These are phyloP conservation scores for Hipposideros larvatus DNA, from an alignment of 2,797 vertebrate species.

Conservation along the genomic window DNA sequence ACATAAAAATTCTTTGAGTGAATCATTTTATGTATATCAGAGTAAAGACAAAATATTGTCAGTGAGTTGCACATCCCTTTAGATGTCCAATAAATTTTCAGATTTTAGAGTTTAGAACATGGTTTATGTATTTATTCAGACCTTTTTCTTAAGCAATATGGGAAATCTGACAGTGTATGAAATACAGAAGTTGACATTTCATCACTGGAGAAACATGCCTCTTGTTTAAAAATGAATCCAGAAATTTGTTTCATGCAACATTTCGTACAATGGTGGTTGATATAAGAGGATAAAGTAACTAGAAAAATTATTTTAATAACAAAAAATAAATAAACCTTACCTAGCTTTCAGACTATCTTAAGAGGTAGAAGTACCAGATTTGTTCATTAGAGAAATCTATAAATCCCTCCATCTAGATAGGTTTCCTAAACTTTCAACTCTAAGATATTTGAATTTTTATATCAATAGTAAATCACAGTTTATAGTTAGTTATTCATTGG, in stretches of 20 bases:
- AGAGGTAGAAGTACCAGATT: background rate
- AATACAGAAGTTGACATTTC: background rate
- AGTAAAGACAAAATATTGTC: slow-evolving; percentile 29
- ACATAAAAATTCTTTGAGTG: background rate
- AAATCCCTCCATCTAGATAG: background rate
- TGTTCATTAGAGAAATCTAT: background rate
- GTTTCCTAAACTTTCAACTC: background rate
- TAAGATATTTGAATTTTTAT: background rate
- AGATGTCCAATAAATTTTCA: slow-evolving; percentile 45
- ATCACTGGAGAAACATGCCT: background rate
- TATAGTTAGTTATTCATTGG: background rate
- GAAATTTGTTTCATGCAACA: slow-evolving; percentile 10
- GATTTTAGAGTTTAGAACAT: background rate
- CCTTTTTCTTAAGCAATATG: slow-evolving; percentile 10
- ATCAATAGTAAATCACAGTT: background rate
- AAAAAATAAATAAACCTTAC: background rate
- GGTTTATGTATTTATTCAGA: slow-evolving; percentile 56
- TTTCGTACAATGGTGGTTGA: background rate
- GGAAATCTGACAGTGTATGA: slow-evolving; percentile 34
- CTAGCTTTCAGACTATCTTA: background rate
- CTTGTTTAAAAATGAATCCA: background rate
- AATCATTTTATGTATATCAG: slow-evolving; percentile 36
- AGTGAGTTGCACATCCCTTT: background rate
- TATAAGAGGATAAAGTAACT: background rate
- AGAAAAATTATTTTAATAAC: background rate